Evolutionary conservation across 1,140 invertebrate species (phyloP).

Genomic region (Halyomorpha halys): DNA sequence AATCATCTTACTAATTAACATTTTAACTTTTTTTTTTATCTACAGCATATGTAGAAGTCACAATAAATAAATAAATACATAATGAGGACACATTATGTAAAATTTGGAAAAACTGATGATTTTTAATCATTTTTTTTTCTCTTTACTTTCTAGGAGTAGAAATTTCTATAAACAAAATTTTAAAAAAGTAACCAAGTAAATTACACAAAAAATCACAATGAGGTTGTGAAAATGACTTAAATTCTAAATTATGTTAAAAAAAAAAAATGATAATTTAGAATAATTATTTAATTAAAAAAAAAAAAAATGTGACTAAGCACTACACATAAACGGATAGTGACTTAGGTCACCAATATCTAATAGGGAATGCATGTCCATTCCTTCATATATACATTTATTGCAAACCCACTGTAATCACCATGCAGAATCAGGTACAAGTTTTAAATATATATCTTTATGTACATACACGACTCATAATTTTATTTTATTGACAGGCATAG

Average conservation of each 20-base stretch:
- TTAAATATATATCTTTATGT: conserved; percentile 6
- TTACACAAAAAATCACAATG: neutral
- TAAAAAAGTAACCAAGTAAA: conserved; percentile 2
- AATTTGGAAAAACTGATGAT: too few relatives aligned
- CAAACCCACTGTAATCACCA: conserved; percentile 12
- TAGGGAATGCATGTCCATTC: conserved; percentile 9
- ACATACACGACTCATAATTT: neutral
- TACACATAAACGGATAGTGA: conserved; percentile 2
- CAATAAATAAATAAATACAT: too few relatives aligned
- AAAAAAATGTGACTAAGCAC: neutral
- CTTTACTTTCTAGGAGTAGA: neutral
- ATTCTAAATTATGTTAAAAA: neutral
- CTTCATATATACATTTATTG: conserved; percentile 11
- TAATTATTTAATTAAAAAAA: neutral
- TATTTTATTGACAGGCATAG: too few relatives aligned
- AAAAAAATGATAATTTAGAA: neutral
- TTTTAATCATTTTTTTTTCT: neutral
- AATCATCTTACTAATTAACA: neutral
- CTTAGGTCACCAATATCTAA: neutral
- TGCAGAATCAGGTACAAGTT: conserved; percentile 19
- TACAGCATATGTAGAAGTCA: too few relatives aligned
- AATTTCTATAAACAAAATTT: neutral
- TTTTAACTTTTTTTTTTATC: too few relatives aligned
- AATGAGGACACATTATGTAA: too few relatives aligned
- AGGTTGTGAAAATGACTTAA: neutral